Conservation (phyloP, 1,140 invertebrate species). For the Drosophila eugracilis region DNA sequence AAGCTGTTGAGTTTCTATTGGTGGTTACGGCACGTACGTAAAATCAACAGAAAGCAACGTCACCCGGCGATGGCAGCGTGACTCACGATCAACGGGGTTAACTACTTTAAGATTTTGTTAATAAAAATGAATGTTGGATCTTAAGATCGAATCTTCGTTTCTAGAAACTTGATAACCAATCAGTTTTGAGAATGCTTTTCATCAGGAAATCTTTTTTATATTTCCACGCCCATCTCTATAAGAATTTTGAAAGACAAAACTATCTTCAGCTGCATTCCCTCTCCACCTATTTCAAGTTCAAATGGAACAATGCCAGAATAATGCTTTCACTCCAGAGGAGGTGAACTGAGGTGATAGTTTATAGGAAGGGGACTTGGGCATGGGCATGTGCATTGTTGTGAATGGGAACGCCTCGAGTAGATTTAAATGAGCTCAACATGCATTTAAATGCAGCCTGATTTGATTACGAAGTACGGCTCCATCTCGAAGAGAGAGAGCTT, state of each 20-base stretch:
- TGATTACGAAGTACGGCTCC: conserved; percentile 33
- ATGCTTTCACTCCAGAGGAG: neutral
- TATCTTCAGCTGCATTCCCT: neutral
- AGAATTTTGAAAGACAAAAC: conserved; percentile 11
- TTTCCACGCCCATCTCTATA: neutral
- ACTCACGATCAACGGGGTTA: neutral
- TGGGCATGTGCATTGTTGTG: neutral
- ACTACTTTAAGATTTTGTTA: no score
- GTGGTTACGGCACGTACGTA: conserved; percentile 34
- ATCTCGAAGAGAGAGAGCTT: neutral
- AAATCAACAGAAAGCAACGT: conserved; percentile 29
- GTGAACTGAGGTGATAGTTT: conserved; percentile 1
- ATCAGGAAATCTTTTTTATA: neutral
- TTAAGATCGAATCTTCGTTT: no score
- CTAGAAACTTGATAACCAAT: no score
- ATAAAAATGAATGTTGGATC: no score
- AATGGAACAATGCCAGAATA: conserved; percentile 18
- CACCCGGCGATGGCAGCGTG: conserved; percentile 12
- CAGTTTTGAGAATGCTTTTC: no score
- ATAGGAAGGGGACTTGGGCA: neutral
- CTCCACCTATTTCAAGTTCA: conserved; percentile 8
- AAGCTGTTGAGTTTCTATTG: conserved; percentile 7
- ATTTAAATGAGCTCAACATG: conserved; percentile 37
- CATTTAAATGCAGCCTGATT: conserved; percentile 65
- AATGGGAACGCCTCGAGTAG: conserved; percentile 3